These are phyloP conservation scores for Tetragnatha versicolor DNA, from an alignment of 1,140 invertebrate species.

Conservation along the genomic window DNA sequence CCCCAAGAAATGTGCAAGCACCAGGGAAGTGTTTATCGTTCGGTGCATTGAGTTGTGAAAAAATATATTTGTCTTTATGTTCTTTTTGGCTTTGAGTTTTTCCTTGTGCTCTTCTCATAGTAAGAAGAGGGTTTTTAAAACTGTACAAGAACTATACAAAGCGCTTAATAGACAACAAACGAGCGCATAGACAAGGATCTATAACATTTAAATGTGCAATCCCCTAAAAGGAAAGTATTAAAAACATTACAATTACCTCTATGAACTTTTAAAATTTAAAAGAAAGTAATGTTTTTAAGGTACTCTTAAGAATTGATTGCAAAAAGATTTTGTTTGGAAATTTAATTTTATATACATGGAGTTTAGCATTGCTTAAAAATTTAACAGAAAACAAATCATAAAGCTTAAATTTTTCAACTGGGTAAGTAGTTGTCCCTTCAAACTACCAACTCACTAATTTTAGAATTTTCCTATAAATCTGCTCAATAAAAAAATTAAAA, in stretches of 20 bases:
- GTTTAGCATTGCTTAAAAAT: no score
- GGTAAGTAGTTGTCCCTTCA: conserved; percentile 8
- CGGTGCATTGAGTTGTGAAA: conserved; percentile 25
- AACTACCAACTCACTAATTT: conserved; percentile 23
- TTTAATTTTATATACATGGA: no score
- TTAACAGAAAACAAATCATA: conserved; percentile 33
- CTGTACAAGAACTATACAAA: conserved; percentile 46
- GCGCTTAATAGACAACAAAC: background rate
- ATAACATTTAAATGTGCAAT: no score
- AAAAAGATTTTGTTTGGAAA: no score
- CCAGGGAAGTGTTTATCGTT: background rate
- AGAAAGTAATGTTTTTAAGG: no score
- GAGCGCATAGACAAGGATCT: no score
- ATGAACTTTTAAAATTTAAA: no score
- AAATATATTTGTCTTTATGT: conserved; percentile 16
- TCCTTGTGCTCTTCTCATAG: conserved; percentile 2
- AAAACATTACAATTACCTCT: no score
- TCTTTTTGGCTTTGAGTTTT: conserved; percentile 36
- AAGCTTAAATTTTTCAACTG: conserved; percentile 31
- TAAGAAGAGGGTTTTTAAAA: background rate
- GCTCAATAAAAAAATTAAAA: conserved; percentile 51
- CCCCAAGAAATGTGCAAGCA: conserved; percentile 44
- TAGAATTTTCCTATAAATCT: conserved; percentile 39
- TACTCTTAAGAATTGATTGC: no score
- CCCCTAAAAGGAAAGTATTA: no score